These are phyloP conservation scores for Thamnophis elegans DNA, from an alignment of 2,797 vertebrate species.

Conservation along the genomic window DNA sequence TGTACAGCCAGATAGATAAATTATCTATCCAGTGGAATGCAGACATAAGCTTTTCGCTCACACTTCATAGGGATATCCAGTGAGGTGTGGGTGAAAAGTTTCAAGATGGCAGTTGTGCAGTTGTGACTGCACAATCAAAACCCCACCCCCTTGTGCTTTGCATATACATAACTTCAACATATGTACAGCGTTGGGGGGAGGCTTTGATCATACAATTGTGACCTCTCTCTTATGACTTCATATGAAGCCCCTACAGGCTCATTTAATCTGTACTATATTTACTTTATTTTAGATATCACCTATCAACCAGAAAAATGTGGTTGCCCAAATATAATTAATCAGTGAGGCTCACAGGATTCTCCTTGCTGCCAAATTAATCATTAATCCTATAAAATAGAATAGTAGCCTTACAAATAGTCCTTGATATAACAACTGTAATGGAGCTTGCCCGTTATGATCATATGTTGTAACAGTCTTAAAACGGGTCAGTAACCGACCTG, in stretches of 20 bases:
- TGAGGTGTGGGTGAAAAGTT: not conserved
- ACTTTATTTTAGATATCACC: not conserved
- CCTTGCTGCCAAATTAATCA: not conserved
- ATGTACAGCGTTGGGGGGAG: not conserved
- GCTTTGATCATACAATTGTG: not conserved
- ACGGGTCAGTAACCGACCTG: not conserved
- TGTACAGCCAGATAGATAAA: not conserved
- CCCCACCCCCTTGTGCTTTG: not conserved
- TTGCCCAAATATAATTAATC: not conserved
- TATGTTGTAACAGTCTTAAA: not conserved
- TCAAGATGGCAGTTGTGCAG: not conserved
- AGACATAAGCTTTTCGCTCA: not conserved
- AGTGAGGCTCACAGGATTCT: not conserved
- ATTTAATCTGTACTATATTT: not conserved
- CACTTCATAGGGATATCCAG: not conserved
- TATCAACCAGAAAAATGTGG: not conserved
- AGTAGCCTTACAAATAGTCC: not conserved
- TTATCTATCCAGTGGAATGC: not conserved
- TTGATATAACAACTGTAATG: not conserved
- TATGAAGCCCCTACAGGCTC: not conserved
- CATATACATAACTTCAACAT: not conserved
- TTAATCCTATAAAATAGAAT: not conserved
- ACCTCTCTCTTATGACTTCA: not conserved
- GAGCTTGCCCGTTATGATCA: not conserved
- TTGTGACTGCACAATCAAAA: not conserved